These are phyloP conservation scores for Gallirallus australis DNA, from an alignment of 2,797 vertebrate species.

Conservation along the genomic window DNA sequence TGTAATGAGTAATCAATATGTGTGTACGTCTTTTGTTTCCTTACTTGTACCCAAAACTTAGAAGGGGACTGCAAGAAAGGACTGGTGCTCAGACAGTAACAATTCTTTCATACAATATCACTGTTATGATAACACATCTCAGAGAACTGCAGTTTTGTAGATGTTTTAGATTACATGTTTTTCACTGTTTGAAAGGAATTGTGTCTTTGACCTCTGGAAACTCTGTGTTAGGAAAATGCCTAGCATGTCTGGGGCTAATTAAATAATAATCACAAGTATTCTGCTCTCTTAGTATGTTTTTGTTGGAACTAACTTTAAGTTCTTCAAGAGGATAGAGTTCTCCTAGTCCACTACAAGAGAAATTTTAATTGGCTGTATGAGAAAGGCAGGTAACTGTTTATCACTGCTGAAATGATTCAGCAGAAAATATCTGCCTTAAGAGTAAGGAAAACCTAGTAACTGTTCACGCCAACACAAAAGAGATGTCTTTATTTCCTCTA, in stretches of 20 bases:
- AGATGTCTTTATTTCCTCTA: not conserved
- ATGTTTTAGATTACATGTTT: not conserved
- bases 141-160: not conserved
- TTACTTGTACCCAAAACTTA: not conserved
- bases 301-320: accelerated
- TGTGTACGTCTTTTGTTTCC: not conserved
- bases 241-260: not conserved
- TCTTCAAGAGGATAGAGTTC: not conserved
- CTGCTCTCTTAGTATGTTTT: not conserved
- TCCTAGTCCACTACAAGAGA: not conserved
- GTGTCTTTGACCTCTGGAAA: not conserved
- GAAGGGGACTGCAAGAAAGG: not conserved
- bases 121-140: not conserved
- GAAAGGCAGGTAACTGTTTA: not conserved
- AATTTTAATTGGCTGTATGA: not conserved
- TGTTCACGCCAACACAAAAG: not conserved
- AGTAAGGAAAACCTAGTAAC: not conserved
- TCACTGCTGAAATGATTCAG: not conserved
- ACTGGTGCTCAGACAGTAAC: not conserved
- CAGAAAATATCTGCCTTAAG: not conserved
- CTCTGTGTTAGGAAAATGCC: not conserved
- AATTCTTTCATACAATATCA: not conserved
- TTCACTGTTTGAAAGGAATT: not conserved
- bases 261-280: not conserved
- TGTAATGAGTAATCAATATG: not conserved